Base-by-base conservation (phyloP, 2,888 invertebrate genomes). In the Eupithecia centaureata region DNA sequence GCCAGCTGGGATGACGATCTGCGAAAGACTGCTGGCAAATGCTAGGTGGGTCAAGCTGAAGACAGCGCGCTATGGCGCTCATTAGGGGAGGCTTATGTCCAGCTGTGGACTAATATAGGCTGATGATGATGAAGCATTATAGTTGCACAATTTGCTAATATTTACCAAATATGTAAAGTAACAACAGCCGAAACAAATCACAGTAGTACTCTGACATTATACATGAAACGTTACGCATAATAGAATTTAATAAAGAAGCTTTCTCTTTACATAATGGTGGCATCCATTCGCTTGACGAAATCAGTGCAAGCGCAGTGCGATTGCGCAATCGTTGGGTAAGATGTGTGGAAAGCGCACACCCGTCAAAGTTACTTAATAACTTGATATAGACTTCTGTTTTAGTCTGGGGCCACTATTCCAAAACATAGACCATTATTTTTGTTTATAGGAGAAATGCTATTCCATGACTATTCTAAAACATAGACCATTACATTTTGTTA, bases 181-280 rank as follows among this genome's bases (percentile, higher is more conserved):
- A 57, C 42, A 12, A 22, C 47, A 12, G 12, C 63, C 47, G 15
- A 65, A 62, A 47, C 61, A 52, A 69, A 69, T 62, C 54, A 62
- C 62, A 62, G 60, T 61, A 56, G 30, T 56, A 65, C 38, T 58
- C 38, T 33, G 25, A 56, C 58, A 65, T 66, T 67, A 65, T 71
- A 73, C 72, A 72, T 71, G 64, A 71, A 76, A 77, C 65, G 70
- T 66, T 67, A 72, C 71, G 72, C 77, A 78, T 77, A 77, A 77
- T 81, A 81, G 79, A 81, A 77, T 80, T 82, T 81, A 82, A 83
- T 82, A 82, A 82, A 82, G 79, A 74, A 82, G 83, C 89, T 90
- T 90, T 90, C 90, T 87, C 89, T 84, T 91, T 90, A 87, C 86
- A 86, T 89, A 89, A 90, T 83, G 80, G 79, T 79, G 81, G 79